Evolutionary conservation across 1,140 invertebrate genomes (phyloP).

Genomic region (Drosophila punjabiensis): DNA sequence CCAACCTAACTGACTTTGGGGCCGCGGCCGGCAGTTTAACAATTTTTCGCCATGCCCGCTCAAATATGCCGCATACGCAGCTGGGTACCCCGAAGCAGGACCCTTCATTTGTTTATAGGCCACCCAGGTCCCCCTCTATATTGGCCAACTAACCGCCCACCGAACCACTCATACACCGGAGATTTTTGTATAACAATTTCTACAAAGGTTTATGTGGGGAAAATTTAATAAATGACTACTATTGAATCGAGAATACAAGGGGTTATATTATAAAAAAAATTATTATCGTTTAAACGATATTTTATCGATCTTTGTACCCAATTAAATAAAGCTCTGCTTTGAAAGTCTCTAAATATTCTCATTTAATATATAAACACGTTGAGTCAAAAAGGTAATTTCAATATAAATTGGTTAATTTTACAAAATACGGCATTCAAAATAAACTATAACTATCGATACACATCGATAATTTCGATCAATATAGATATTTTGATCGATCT

Average conservation of each 20-base stretch:
- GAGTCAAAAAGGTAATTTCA: too few relatives aligned
- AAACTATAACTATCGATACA: too few relatives aligned
- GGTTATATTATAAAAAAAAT: too few relatives aligned
- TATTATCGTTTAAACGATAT: too few relatives aligned
- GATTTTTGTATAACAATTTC: neutral
- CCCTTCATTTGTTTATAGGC: slow-evolving; percentile 71
- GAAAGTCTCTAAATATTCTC: too few relatives aligned
- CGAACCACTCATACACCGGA: neutral
- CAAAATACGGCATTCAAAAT: too few relatives aligned
- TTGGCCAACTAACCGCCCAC: slow-evolving; percentile 5
- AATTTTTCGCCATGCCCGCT: slow-evolving; percentile 73
- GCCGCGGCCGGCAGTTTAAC: slow-evolving; percentile 73
- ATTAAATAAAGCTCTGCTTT: too few relatives aligned
- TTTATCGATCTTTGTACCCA: too few relatives aligned
- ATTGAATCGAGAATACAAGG: neutral
- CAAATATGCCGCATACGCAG: slow-evolving; percentile 77
- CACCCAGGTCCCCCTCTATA: slow-evolving; percentile 2
- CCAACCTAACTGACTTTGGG: slow-evolving; percentile 72
- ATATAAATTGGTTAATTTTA: too few relatives aligned
- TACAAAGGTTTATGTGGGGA: neutral
- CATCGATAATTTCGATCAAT: too few relatives aligned
- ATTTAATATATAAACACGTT: too few relatives aligned
- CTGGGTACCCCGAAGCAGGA: slow-evolving; percentile 57
- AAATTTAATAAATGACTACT: neutral
- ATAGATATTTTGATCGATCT: too few relatives aligned